These are phyloP conservation scores for Aramus guarauna DNA, from an alignment of 2,113 vertebrate genomes.

Conservation along the genomic window DNA sequence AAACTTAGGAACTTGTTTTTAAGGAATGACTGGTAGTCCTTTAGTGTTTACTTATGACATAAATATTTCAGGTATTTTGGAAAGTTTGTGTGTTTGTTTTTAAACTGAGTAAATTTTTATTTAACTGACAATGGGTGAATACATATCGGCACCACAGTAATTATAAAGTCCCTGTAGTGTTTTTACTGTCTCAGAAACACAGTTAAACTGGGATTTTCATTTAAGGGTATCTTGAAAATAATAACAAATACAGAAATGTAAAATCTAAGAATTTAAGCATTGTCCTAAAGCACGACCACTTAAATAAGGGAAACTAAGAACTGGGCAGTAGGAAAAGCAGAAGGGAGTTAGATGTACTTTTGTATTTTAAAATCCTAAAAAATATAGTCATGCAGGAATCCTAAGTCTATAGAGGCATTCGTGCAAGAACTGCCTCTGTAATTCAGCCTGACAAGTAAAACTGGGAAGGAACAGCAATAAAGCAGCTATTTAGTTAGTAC, in stretches of 20 bases:
- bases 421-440: not conserved
- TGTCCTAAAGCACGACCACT: not conserved
- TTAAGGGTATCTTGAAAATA: not conserved
- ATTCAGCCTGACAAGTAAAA: not conserved
- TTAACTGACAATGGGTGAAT: not conserved
- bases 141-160: not conserved
- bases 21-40: not conserved
- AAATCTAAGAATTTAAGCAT: not conserved
- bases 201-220: not conserved
- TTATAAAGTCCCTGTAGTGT: not conserved
- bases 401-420: not conserved
- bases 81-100: not conserved
- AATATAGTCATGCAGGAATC: fast-evolving
- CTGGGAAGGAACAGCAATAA: not conserved
- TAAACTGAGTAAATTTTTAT: not conserved
- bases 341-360: not conserved
- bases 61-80: not conserved
- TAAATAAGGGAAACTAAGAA: not conserved
- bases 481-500: not conserved
- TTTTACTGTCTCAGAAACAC: not conserved
- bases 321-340: not conserved
- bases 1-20: not conserved
- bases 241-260: not conserved
- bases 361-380: not conserved
- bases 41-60: not conserved